These are phyloP conservation scores for Phymatocera aterrima DNA, from an alignment of 2,888 invertebrate genomes.

Conservation along the genomic window DNA sequence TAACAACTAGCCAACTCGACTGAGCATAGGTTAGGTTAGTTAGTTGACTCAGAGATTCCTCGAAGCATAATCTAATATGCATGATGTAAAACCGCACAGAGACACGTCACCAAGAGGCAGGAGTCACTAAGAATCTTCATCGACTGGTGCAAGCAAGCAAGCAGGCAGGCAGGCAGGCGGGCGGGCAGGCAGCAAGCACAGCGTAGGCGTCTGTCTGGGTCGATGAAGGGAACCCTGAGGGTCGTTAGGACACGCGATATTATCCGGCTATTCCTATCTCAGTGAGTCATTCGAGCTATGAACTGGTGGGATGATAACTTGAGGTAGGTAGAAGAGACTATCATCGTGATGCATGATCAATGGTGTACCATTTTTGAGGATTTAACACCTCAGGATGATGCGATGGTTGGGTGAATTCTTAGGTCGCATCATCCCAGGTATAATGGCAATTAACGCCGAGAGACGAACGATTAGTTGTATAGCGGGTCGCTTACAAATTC, in stretches of 20 bases:
- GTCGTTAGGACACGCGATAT: conserved; percentile 42
- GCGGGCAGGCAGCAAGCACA: neutral
- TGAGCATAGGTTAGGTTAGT: neutral
- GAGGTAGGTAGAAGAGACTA: neutral
- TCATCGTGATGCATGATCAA: neutral
- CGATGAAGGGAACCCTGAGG: conserved; percentile 32
- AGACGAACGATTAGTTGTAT: conserved; percentile 43
- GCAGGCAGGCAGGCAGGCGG: no score
- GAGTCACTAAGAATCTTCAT: conserved; percentile 11
- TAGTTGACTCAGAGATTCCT: conserved; percentile 33
- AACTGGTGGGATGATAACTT: neutral
- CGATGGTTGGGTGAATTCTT: neutral
- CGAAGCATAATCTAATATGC: conserved; percentile 25
- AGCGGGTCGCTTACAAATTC: conserved; percentile 44
- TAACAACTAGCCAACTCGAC: neutral
- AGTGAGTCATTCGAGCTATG: conserved; percentile 26
- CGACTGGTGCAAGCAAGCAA: neutral
- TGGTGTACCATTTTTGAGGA: neutral
- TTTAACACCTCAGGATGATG: neutral
- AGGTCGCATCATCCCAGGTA: conserved; percentile 19
- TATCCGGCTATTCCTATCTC: neutral
- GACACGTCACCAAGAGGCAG: neutral
- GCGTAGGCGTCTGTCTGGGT: conserved; percentile 32
- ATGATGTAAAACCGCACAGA: neutral
- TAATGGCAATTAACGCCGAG: conserved; percentile 38